Evolutionary conservation across 2,797 vertebrate genomes (phyloP).

Genomic region (Arctocebus calabarensis): DNA sequence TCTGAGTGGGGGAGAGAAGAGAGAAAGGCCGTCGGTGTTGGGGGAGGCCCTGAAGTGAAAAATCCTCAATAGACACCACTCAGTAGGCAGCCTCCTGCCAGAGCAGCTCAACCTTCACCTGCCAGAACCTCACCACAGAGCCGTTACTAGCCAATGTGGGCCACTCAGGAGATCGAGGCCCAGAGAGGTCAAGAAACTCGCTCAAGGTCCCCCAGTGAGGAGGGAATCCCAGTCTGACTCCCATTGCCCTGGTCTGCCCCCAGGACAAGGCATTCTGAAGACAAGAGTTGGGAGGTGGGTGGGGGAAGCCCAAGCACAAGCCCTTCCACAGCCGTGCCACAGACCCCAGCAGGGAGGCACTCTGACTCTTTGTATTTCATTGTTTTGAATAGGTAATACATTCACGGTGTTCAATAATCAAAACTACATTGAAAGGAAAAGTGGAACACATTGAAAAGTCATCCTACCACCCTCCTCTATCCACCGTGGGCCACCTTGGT

Average conservation of each 20-base stretch:
- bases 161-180: not conserved
- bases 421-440: not conserved
- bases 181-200: not conserved
- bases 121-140: no score
- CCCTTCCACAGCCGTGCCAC: not conserved
- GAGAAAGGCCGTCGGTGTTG: not conserved
- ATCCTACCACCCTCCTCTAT: fast-evolving
- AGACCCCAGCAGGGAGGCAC: not conserved
- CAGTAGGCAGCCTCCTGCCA: not conserved
- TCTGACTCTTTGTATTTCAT: not conserved
- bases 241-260: not conserved
- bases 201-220: not conserved
- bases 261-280: not conserved
- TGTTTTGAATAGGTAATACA: not conserved
- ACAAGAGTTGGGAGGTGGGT: not conserved
- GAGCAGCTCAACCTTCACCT: not conserved
- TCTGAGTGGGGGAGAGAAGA: constrained; percentile 86
- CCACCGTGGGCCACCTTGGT: fast-evolving
- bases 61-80: not conserved
- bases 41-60: not conserved
- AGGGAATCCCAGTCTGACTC: not conserved
- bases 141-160: not conserved
- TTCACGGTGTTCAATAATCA: no score
- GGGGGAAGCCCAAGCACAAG: no score
- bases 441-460: fast-evolving